phyloP scores from a whole-genome alignment of 2,797 vertebrate species.

The Tragelaphus eurycerus region DNA sequence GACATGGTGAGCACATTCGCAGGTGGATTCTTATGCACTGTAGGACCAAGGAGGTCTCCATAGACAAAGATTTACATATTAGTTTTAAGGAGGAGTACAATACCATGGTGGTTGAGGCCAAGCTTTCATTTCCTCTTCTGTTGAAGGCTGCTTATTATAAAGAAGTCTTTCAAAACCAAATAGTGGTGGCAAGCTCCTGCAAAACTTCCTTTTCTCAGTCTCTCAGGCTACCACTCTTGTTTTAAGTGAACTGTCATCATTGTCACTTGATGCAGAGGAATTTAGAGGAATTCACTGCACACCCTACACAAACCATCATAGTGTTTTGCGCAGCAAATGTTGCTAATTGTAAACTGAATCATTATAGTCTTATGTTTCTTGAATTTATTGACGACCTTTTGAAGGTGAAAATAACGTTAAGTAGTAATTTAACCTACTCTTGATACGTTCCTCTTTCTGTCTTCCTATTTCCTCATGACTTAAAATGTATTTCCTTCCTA shows the following conservation, averaged over 20 bases:
- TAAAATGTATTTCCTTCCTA: neutral
- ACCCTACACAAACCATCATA: neutral
- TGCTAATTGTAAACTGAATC: constrained; percentile 21
- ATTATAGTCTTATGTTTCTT: neutral
- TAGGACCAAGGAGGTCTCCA: neutral
- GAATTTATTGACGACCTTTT: constrained; percentile 1
- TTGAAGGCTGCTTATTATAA: neutral
- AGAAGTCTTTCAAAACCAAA: constrained; percentile 45
- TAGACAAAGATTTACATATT: constrained; percentile 35
- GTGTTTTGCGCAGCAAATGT: constrained; percentile 29
- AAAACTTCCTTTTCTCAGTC: constrained; percentile 40
- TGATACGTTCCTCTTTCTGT: neutral
- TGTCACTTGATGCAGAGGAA: neutral
- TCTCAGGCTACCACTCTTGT: neutral
- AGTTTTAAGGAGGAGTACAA: constrained; percentile 63
- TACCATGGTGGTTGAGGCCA: constrained; percentile 7
- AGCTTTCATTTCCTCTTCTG: constrained; percentile 62
- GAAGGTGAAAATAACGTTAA: constrained; percentile 19
- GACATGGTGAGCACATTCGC: neutral
- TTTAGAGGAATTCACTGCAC: neutral
- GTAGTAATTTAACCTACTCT: constrained; percentile 12
- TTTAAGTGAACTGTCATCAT: neutral
- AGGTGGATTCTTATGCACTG: neutral
- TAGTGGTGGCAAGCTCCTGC: neutral
- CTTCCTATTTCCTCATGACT: neutral